Conservation (phyloP, 2,113 vertebrate species). For the Scatophagus argus region DNA sequence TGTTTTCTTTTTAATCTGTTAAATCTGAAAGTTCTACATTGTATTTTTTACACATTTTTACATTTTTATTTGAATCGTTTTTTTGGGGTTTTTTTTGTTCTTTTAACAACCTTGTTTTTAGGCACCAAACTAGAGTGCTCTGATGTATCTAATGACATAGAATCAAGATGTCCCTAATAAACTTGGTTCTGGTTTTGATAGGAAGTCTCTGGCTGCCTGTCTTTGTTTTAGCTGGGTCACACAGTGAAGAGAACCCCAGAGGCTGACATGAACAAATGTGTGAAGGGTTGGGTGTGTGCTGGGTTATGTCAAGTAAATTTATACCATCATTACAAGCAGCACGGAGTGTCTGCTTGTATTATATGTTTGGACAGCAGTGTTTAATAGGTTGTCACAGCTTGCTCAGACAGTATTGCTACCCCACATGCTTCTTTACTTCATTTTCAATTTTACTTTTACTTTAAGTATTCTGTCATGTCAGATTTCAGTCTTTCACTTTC, state of each 20-base stretch:
- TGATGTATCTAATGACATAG: neutral
- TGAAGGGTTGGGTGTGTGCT: constrained; percentile 31
- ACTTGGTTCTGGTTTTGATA: constrained; percentile 37
- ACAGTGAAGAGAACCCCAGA: neutral
- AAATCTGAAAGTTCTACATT: neutral
- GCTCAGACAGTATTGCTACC: constrained; percentile 65
- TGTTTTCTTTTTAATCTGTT: neutral
- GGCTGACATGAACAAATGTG: constrained; percentile 9
- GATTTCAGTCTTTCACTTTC: constrained; percentile 8
- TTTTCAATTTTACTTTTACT: neutral
- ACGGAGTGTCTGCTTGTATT: constrained; percentile 59
- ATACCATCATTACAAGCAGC: constrained; percentile 52
- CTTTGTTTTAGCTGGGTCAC: constrained; percentile 30
- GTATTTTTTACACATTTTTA: neutral
- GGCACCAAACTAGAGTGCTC: neutral
- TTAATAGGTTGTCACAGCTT: constrained; percentile 75
- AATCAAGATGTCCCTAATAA: constrained; percentile 59
- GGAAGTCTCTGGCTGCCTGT: neutral
- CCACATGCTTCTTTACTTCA: constrained; percentile 6
- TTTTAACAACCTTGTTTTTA: constrained; percentile 5
- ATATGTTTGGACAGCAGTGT: constrained; percentile 72
- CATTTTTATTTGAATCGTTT: constrained; percentile 3
- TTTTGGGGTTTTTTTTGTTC: constrained; percentile 36
- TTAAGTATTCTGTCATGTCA: neutral
- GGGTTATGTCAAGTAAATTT: constrained; percentile 67